Evolutionary conservation across 2,888 invertebrate species (phyloP).

Genomic region (Idaea dimidiata): DNA sequence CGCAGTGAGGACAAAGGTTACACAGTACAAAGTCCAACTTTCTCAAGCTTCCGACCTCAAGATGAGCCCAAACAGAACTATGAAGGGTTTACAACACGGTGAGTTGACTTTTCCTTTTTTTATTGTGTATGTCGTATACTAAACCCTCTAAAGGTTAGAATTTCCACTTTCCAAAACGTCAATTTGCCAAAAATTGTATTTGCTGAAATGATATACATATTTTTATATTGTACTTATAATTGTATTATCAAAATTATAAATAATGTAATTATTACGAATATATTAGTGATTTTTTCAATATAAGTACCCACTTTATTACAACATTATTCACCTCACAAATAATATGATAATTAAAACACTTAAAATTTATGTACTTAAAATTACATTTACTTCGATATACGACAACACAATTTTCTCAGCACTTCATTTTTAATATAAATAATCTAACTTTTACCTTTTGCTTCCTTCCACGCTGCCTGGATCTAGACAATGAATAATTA

Average conservation of each 20-base stretch:
- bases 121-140: constrained; percentile 2
- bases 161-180: neutral
- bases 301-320: too few species aligned
- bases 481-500: constrained; percentile 7
- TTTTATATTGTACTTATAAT: too few species aligned
- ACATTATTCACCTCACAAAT: too few species aligned
- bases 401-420: constrained; percentile 12
- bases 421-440: constrained; percentile 5
- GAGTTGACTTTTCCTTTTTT: constrained; percentile 36
- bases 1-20: constrained; percentile 54
- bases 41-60: constrained; percentile 69
- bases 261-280: too few species aligned
- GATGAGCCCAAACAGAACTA: constrained; percentile 78
- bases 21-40: constrained; percentile 60
- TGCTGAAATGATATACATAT: too few species aligned
- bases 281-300: too few species aligned
- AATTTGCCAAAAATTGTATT: too few species aligned
- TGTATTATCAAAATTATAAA: too few species aligned
- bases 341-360: too few species aligned
- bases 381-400: constrained; percentile 2
- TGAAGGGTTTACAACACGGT: constrained; percentile 85
- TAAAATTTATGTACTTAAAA: too few species aligned
- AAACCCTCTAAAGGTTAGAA: neutral
- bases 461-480: constrained; percentile 34
- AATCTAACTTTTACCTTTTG: constrained; percentile 31